Evolutionary conservation across 2,888 invertebrate genomes (phyloP), one percentile per base, ranked within the genome.

Genomic region (Ornithoptera alexandrae): DNA sequence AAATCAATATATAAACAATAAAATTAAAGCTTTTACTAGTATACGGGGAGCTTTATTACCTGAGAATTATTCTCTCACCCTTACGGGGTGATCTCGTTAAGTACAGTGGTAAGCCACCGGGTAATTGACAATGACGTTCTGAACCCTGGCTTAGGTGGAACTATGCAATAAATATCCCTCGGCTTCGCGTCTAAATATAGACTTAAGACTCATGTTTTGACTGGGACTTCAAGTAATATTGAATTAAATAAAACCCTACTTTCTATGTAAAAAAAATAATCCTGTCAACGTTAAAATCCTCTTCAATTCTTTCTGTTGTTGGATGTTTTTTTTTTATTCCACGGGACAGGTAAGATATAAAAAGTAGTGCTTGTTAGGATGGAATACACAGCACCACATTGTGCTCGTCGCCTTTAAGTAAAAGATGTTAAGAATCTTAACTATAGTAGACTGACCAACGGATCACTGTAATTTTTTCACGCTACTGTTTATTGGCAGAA

Each of bases 41-140:
- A 53, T n/a, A n/a, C 18, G n/a, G n/a, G 53, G 53, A 53, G n/a
- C 53, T 53, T 53, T 53, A 53, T n/a, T 53, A 6, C 46, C 0
- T 18, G 53, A n/a, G n/a, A 18, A 10, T 42, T 56, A 58, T n/a
- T 62, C 30, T 58, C 57, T 46, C 46, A 59, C 58, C 59, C 58
- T 46, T 18, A 50, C 30, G 53, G 59, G 65, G 53, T 62, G 57
- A 69, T 69, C 61, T 30, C 60, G 46, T 42, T 39, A 60, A 69
- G 53, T 53, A 61, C 68, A 20, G 57, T 65, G 61, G 61, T 69
- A 65, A 69, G 65, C 62, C 65, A 56, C 42, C 30, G 42, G 30
- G 30, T 62, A 62, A 65, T 61, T 69, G 69, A 69, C 64, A 65
- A 64, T 53, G 50, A 30, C 58, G 22, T n/a, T 60, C 61, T 18